Evolutionary conservation across 2,797 vertebrate genomes (phyloP), one percentile per base, ranked within the genome.

Genomic region (Catostomus latipinnis): DNA sequence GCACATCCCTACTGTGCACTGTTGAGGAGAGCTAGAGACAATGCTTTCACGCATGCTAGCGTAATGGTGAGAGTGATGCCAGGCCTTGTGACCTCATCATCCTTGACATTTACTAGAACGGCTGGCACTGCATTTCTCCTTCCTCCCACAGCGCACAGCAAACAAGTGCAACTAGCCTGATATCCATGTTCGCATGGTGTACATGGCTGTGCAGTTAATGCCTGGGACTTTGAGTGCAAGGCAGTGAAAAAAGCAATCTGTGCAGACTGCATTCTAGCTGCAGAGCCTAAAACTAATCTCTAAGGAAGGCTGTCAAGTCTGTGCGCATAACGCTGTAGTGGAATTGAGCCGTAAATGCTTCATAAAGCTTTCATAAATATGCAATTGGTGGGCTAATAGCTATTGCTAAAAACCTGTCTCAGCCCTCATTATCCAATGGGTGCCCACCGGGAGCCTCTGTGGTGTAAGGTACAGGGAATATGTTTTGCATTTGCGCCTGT

Each of bases 281-380:
- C 78, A 81, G 86, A 86, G 88, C 88, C 87, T 87, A 86, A 92
- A 88, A 87, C 85, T 90, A 92, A 93, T 93, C 90, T 92, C 90
- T 68, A 50, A 90, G 87, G 92, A 92, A 91, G 89, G 87, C 91
- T 91, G 91, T 92, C 93, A 92, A 88, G 88, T 89, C 89, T 89
- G 84, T 81, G 82, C 86, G 90, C 85, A 92, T 84, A 88, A 84
- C 84, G 83, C 86, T 89, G 87, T 92, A 91, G 91, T 85, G 86
- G 93, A 92, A 91, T 77, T 82, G 91, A 89, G 90, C 85, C 90
- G 90, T 92, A 92, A 92, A 89, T 92, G 91, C 87, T 88, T 88
- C 90, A 91, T 91, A 91, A 93, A 91, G 89, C 87, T 87, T 83
- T 92, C 89, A 93, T 92, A 91, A 93, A 93, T 93, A 93, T 93